Conservation (phyloP, 2,888 invertebrate genomes). For the Tetramorium bicarinatum region DNA sequence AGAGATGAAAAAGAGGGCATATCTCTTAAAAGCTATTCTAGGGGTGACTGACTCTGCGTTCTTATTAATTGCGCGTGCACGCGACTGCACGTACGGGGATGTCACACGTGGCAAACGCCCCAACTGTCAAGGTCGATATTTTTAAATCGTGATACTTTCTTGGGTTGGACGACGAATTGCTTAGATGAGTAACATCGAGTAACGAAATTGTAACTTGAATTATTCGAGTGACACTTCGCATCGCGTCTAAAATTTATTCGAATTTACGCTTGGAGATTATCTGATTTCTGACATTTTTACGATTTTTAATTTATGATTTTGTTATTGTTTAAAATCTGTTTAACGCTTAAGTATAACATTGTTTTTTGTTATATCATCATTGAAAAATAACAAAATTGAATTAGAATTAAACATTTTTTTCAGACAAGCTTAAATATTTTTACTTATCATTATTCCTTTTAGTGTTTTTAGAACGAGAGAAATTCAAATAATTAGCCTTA, state of each 20-base stretch:
- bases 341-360: not conserved
- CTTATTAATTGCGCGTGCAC: constrained; percentile 58
- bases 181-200: constrained; percentile 18
- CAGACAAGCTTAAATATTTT: not conserved
- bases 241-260: not conserved
- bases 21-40: constrained; percentile 15
- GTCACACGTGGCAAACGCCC: not conserved
- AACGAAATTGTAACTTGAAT: constrained; percentile 1
- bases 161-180: constrained; percentile 4
- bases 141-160: constrained; percentile 64
- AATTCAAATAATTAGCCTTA: not conserved
- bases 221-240: not conserved
- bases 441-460: not conserved
- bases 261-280: not conserved
- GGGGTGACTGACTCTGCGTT: constrained; percentile 49
- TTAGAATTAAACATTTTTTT: not conserved
- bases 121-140: constrained; percentile 74
- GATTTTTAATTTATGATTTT: not conserved
- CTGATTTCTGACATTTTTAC: not conserved
- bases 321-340: not conserved
- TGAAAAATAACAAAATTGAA: not conserved
- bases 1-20: constrained; percentile 2
- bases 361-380: not conserved
- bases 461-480: not conserved
- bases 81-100: constrained; percentile 1